Evolutionary conservation across 2,113 vertebrate genomes (phyloP), one percentile per base, ranked within the genome.

Genomic region (Grantiella picta): DNA sequence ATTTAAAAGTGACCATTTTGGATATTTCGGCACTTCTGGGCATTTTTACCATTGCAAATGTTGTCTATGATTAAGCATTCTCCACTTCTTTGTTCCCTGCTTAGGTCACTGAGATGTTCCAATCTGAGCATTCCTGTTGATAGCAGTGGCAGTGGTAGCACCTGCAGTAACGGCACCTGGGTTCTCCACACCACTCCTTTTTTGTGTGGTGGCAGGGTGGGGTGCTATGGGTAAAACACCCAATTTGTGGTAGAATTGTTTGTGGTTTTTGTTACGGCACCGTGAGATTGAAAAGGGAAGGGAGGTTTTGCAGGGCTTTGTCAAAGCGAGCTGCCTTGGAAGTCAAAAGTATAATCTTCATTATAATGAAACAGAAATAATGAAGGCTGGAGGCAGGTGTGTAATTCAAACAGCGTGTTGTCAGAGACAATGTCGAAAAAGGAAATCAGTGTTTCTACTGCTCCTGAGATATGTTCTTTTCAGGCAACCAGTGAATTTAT

Each of bases 321-420:
- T 68, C 68, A 21, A 29, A 15, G 27, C 2, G 1, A 86, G 65
- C 61, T 36, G 69, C n/a, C 75, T 69, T 50, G 54, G 18, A 89
- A 91, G 85, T 79, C 61, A 8, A 21, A 90, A 70, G 42, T 70
- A 33, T 85, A 83, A 73, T 93, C 93, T 82, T 95, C 38, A 63
- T 88, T 94, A 38, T 77, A 95, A 88, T 91, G 92, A 86, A 86
- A 47, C 35, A 15, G 92, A 94, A 90, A 86, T 92, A 90, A 90
- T 61, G 76, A 93, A 89, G 82, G 61, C 86, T 90, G 59, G 84
- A 87, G 92, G 89, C 75, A 93, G 83, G 52, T 90, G 36, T 69
- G n/a, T 94, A 86, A 81, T 96, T 94, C 94, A 92, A n/a, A 40
- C 65, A 86, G 50, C 23, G 5, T 76, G 47, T 88, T 86, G 17